Base-by-base conservation (phyloP, 2,113 vertebrate species). In the Tetrao urogallus region DNA sequence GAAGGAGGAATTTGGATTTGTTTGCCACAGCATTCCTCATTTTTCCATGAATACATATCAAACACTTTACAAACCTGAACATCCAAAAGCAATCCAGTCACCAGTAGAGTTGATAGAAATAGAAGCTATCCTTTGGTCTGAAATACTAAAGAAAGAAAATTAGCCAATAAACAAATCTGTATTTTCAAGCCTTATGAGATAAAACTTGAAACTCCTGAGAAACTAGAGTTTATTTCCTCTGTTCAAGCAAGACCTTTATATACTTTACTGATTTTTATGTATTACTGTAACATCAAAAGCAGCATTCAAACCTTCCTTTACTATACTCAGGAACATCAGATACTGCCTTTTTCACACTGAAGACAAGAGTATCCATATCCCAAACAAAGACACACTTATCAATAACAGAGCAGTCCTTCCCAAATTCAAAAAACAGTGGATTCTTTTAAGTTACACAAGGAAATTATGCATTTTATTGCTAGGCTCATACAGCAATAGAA, bases 11-110 rank as follows among this genome's bases (percentile, higher is more conserved):
- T 63, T 78, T 22, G n/a, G 43, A 12, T 8, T 57, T 42, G 13
- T 50, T 36, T 13, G 42, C 4, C 19, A 47, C 3, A 20, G 27
- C 5, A 20, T 16, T 67, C 17, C 42, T 78, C 3, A 13, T 56
- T 72, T 78, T 88, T 45, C 36, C 60, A 84, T 3, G 2, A 81
- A 84, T 7, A 66, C 3, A 54, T 5, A 77, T 8, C 4, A 12
- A 43, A 73, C 60, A 61, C 17, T 3, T 11, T 18, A 97, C 97
- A 22, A 88, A 99, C 99, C 98, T 93, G 99, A 98, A 88, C 99
- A 99, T 12, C 99, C 99, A 24, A 99, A 99, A 21, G 98, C 98
- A 24, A 99, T 98, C 99, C 99, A 99, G 97, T 99, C 99, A 80
- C 99, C 99, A 3, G 98, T 98, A 91, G 92, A 87, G 95, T 99